A percentile compares a stretch with the other conserved stretches of the same genome.
phyloP scores from a whole-genome alignment of 2,113 vertebrate genomes.

The Heterocephalus glaber region DNA sequence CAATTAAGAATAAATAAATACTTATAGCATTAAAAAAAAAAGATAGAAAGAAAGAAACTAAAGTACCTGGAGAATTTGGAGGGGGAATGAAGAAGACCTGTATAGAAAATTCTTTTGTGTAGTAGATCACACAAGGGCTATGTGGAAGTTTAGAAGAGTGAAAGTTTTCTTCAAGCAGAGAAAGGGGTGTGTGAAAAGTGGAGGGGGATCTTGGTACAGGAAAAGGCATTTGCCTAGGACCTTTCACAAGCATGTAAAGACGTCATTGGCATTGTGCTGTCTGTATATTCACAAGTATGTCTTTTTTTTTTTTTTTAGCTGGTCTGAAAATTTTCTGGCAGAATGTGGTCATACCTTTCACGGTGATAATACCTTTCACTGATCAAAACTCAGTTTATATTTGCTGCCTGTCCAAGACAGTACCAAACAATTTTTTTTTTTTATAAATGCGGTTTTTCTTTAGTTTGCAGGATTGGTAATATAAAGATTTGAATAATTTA shows the following conservation, averaged over 20 bases:
- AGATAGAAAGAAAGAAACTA: neutral
- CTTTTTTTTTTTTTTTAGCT: constrained; percentile 25
- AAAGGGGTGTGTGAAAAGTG: neutral
- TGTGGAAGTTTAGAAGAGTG: neutral
- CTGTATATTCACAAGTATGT: neutral
- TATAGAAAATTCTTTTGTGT: neutral
- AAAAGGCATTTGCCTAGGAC: neutral
- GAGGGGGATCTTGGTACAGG: neutral
- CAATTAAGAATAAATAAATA: neutral
- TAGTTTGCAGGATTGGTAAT: constrained; percentile 15
- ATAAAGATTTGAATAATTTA: constrained; percentile 36
- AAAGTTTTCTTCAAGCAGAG: neutral
- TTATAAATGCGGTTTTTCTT: neutral
- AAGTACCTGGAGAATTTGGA: constrained; percentile 24
- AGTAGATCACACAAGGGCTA: neutral
- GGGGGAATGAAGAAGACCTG: neutral
- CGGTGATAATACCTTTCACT: neutral
- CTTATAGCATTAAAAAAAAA: neutral
- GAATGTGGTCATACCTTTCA: neutral
- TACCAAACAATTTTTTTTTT: constrained; percentile 36
- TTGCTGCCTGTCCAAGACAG: neutral
- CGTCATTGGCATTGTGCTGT: neutral
- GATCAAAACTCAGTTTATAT: neutral
- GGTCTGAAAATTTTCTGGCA: neutral
- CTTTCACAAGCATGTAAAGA: neutral